Conservation (phyloP, 2,113 vertebrate genomes). For the Microcebus ravelobensis region DNA sequence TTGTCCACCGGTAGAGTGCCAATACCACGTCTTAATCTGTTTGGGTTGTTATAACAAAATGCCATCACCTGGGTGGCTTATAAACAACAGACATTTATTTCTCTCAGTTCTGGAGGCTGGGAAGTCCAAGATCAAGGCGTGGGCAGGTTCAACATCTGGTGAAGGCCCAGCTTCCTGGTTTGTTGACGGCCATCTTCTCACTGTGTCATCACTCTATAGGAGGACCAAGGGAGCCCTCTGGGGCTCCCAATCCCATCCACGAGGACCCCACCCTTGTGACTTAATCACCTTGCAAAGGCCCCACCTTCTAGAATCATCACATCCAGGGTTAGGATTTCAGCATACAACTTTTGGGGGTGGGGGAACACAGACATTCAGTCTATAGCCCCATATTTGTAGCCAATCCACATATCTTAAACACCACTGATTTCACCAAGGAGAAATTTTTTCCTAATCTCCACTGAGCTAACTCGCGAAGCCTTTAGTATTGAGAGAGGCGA, state of each 20-base stretch:
- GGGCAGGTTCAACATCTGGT: not conserved
- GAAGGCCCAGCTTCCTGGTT: not conserved
- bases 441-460: not conserved
- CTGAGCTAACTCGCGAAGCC: not conserved
- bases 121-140: not conserved
- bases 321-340: not conserved
- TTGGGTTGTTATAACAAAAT: not conserved
- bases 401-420: not conserved
- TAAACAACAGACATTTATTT: not conserved
- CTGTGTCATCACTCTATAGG: not conserved
- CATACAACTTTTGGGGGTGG: not conserved
- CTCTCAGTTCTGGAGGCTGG: not conserved
- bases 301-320: not conserved
- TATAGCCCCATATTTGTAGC: not conserved
- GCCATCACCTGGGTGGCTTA: too few relatives aligned
- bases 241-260: not conserved
- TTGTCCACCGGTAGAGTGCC: not conserved
- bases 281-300: not conserved
- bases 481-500: not conserved
- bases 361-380: not conserved
- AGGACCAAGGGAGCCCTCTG: not conserved
- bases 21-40: not conserved
- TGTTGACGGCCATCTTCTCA: not conserved
- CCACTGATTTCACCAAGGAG: not conserved
- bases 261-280: not conserved